A percentile compares a stretch with the other conserved stretches of the same genome.
Evolutionary conservation across 1,140 invertebrate genomes (phyloP).

Genomic region (Agrypnia vestita): DNA sequence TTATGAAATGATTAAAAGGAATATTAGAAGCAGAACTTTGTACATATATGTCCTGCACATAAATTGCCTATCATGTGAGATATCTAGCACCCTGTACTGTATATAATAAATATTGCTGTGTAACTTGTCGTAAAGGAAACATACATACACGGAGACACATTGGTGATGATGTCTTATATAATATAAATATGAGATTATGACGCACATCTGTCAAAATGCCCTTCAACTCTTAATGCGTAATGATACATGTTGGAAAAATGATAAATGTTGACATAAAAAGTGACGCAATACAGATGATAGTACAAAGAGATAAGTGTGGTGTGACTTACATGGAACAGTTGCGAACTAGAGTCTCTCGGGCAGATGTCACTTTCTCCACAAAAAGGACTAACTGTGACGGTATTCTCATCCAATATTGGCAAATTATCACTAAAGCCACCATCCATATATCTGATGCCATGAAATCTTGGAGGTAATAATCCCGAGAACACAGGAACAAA

Average conservation of each 20-base stretch:
- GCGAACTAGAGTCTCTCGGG: conserved; percentile 91
- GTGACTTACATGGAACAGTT: conserved; percentile 84
- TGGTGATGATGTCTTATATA: no score
- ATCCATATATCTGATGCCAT: conserved; percentile 95
- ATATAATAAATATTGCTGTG: no score
- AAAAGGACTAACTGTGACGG: conserved; percentile 97
- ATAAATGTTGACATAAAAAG: conserved; percentile 48
- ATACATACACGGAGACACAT: not conserved
- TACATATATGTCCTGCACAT: no score
- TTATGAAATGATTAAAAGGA: no score
- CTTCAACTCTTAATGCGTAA: conserved; percentile 16
- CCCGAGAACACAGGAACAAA: conserved; percentile 99
- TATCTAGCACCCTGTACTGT: no score
- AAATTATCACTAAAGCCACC: conserved; percentile 97
- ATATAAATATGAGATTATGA: not conserved
- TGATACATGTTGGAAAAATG: conserved; percentile 28
- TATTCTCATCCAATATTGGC: conserved; percentile 94
- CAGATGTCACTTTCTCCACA: conserved; percentile 99
- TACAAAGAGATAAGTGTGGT: conserved; percentile 2
- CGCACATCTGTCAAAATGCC: conserved; percentile 11
- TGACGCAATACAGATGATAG: not conserved
- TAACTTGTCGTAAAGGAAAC: not conserved
- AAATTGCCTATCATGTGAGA: no score
- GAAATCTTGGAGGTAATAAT: conserved; percentile 89
- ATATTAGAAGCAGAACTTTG: no score